Base-by-base conservation (phyloP, 64 coral and sea anemone genomes). In the Stichodactyla helianthus region DNA sequence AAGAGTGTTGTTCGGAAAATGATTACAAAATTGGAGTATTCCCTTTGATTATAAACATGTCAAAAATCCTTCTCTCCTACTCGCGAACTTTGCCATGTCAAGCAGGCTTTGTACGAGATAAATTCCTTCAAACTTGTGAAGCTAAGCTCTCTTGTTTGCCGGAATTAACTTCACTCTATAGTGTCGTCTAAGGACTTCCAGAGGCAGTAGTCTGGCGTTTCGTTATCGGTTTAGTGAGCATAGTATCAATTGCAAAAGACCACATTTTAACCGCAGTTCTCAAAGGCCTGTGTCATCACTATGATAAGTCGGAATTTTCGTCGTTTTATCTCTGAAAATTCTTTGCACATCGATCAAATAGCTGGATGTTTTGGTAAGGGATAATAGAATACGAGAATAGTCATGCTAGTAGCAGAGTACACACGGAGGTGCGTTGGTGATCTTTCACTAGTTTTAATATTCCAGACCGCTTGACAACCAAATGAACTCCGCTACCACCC, bases 51-150 rank as follows among this genome's bases (percentile, higher is more conserved):
- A 27, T 31, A 74, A 74, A 27, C 26, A 23, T 74, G 25, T 31
- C 23, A 31, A 74, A 31, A 74, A 74, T 31, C 7, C 26, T 74
- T 74, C 68, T 27, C 26, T 31, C 68, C 25, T 31, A 27, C 68
- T 26, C 23, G 68, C 23, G 68, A 74, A 28, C 68, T 74, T 74
- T 74, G 68, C 68, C 68, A 74, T 74, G 25, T 26, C 25, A 74
- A 31, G 68, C 4, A 74, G 68, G 8, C 10, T 74, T 74, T 74
- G 8, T 31, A 31, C 10, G 5, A 74, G 25, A 11, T 27, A 25
- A 74, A 74, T 74, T 74, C 68, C 68, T 12, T 14, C 25, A 74
- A 74, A 74, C 68, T 74, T 74, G 68, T 74, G 68, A 74, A 74
- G 35, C 35, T 44, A 44, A 0, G 35, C 35, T 10, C 68, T 28